Evolutionary conservation across 1,140 invertebrate genomes (phyloP), one percentile per base, ranked within the genome.

Genomic region (Tenebrio molitor): DNA sequence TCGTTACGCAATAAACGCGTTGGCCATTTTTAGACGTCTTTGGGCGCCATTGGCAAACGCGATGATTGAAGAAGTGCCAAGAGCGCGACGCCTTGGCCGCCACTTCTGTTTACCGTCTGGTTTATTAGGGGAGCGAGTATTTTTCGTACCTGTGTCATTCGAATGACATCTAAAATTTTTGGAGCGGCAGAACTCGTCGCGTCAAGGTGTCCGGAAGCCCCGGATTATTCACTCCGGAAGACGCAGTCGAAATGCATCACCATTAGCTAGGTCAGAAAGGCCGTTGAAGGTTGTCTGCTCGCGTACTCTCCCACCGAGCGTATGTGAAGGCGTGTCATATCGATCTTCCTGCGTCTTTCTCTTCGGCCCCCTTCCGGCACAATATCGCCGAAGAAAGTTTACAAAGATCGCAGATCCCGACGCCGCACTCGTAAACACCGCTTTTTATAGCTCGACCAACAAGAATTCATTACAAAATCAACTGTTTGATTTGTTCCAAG

Each of bases 221-320:
- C n/a, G n/a, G n/a, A n/a, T n/a, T n/a, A n/a, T n/a, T n/a, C n/a
- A n/a, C n/a, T n/a, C n/a, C 36, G 12, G 50, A 14, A 58, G 29
- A 23, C 23, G 8, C 50, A 58, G 23, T 15, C 50, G 29, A 58
- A 58, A 58, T 29, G 23, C 50, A 25, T 25, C 21, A 19, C 44
- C 44, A 58, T 33, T 58, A 58, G 50, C 50, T 58, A 58, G 50
- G 50, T 58, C 50, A 58, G 50, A 58, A 58, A 58, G 50, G 50
- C 50, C 23, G 50, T 58, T 58, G 50, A 58, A 58, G 50, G 50
- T 58, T 58, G 50, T 58, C 50, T 58, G 50, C 50, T 58, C 23
- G n/a, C 50, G 50, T 25, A 58, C 50, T 25, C 21, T n/a, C 36
- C 42, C 16, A 46, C 42, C 16, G 14, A 17, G 42, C 17, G 17